Percentiles rank a stretch among this genome's conserved stretches.
Evolutionary conservation across 2,888 invertebrate species (phyloP).

Genomic region (Sphinx pinastri): DNA sequence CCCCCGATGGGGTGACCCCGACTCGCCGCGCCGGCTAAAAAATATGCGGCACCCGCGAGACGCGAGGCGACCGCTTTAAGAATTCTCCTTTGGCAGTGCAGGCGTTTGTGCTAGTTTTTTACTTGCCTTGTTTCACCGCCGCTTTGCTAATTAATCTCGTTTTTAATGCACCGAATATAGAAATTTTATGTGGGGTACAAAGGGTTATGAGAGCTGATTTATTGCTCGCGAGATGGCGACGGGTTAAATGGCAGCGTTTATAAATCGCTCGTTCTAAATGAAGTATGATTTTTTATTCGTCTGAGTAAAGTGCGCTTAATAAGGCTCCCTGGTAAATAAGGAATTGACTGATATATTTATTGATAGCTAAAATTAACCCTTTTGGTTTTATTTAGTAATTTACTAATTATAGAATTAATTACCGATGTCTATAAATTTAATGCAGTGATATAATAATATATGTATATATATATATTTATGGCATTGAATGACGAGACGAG

Average conservation of each 20-base stretch:
- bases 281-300: neutral
- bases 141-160: constrained; percentile 18
- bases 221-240: constrained; percentile 26
- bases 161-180: constrained; percentile 21
- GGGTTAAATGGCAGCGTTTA: constrained; percentile 20
- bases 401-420: too few species aligned
- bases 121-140: constrained; percentile 27
- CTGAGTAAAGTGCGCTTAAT: neutral
- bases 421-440: too few species aligned
- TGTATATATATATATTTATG: too few species aligned
- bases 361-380: too few species aligned
- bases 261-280: neutral
- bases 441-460: too few species aligned
- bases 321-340: neutral
- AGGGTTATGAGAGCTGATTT: constrained; percentile 29
- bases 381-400: too few species aligned
- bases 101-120: constrained; percentile 28
- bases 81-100: constrained; percentile 51
- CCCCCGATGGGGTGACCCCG: constrained; percentile 45
- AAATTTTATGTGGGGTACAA: constrained; percentile 15
- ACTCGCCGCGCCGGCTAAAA: constrained; percentile 60
- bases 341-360: too few species aligned
- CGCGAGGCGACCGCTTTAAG: constrained; percentile 58
- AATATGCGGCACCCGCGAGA: constrained; percentile 73
- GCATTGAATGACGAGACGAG: too few species aligned